Evolutionary conservation across 2,113 vertebrate species (phyloP).

Genomic region (Cyprinodon variegatus): DNA sequence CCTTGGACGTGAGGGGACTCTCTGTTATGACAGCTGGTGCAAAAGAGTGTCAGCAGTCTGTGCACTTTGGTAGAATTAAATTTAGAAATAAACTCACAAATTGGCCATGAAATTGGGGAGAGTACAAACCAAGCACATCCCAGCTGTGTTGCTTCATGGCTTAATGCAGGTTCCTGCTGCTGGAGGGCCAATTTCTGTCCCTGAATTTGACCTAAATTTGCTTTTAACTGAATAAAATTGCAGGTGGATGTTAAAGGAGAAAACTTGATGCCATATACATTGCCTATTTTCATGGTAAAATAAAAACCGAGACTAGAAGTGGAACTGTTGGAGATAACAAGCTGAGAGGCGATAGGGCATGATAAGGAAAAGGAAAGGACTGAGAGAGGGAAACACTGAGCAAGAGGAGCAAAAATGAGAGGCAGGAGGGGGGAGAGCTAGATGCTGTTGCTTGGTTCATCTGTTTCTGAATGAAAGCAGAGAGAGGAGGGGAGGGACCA

Average conservation of each 20-base stretch:
- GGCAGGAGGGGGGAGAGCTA: conserved; percentile 9
- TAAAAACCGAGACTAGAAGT: not conserved
- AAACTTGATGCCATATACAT: not conserved
- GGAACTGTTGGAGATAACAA: conserved; percentile 1
- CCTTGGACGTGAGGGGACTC: conserved; percentile 40
- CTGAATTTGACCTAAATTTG: conserved; percentile 17
- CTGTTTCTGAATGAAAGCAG: conserved; percentile 73
- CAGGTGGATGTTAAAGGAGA: conserved; percentile 39
- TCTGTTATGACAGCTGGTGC: conserved; percentile 72
- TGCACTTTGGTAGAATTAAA: conserved; percentile 62
- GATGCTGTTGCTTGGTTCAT: conserved; percentile 61
- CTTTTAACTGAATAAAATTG: conserved; percentile 29
- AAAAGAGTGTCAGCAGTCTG: conserved; percentile 31
- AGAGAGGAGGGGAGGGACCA: conserved; percentile 7
- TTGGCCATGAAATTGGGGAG: conserved; percentile 62
- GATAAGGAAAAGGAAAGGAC: conserved; percentile 15
- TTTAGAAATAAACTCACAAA: conserved; percentile 71
- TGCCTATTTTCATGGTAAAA: not conserved
- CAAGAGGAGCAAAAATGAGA: conserved; percentile 17
- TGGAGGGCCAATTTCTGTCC: not conserved
- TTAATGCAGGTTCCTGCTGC: conserved; percentile 15
- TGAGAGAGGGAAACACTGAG: conserved; percentile 20
- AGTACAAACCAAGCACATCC: conserved; percentile 33
- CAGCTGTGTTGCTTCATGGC: conserved; percentile 21
- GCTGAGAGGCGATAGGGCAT: not conserved